phyloP scores from a whole-genome alignment of 2,888 invertebrate species.

The Plusia festucae region DNA sequence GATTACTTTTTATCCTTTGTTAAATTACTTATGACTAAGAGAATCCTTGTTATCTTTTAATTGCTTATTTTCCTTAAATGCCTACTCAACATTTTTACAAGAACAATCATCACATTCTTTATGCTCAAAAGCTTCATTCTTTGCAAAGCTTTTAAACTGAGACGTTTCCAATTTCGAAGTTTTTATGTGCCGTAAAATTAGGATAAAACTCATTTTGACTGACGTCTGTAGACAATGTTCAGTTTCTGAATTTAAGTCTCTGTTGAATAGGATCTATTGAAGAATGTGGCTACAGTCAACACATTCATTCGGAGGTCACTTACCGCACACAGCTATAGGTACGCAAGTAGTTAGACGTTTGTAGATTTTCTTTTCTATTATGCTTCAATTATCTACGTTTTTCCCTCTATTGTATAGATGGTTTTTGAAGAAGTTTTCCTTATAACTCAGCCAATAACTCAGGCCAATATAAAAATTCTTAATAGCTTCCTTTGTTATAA shows the following conservation, averaged over 20 bases:
- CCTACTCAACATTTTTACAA: not conserved
- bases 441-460: conserved; percentile 14
- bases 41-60: conserved; percentile 2
- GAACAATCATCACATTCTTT: not conserved
- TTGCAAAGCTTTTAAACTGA: not conserved
- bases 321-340: conserved; percentile 31
- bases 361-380: conserved; percentile 35
- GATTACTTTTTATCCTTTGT: not conserved
- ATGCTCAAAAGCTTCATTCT: not conserved
- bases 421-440: conserved; percentile 39
- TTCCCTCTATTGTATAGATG: conserved; percentile 21
- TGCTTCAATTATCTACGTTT: conserved; percentile 52
- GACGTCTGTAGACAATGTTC: conserved; percentile 56
- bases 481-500: conserved; percentile 1
- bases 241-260: conserved; percentile 32
- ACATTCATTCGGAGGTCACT: conserved; percentile 46
- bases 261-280: conserved; percentile 19
- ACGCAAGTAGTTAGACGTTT: conserved; percentile 17
- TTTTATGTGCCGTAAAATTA: conserved; percentile 20
- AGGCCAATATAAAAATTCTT: conserved; percentile 11
- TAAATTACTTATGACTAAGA: not conserved
- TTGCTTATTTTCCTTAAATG: not conserved
- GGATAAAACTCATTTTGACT: conserved; percentile 19
- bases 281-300: conserved; percentile 8
- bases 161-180: conserved; percentile 11